Conservation (phyloP, 53 echinoderm and acorn worm genomes). For the Mesocentrotus franciscanus region DNA sequence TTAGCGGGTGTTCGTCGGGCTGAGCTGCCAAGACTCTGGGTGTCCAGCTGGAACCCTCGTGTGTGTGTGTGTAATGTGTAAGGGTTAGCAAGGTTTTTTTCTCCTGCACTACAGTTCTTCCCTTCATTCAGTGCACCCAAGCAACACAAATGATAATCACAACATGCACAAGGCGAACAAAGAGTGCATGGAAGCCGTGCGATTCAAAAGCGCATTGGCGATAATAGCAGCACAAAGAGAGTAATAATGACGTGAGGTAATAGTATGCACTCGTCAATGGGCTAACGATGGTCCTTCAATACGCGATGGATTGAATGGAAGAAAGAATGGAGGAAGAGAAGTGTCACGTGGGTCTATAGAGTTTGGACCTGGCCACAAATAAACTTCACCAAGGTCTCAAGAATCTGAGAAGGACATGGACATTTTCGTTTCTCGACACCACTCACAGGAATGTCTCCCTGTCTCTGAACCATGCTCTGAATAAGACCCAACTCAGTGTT, state of each 20-base stretch:
- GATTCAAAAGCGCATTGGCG: constrained; percentile 64
- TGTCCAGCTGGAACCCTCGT: not conserved
- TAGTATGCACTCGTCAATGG: not conserved
- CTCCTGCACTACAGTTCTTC: not conserved
- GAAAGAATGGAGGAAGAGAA: constrained; percentile 1
- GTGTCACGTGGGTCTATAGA: not conserved
- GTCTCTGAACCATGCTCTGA: not conserved
- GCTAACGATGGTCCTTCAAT: constrained; percentile 6
- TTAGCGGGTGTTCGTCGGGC: constrained; percentile 56
- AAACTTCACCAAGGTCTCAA: constrained; percentile 41
- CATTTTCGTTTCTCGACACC: not conserved
- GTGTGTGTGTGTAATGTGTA: constrained; percentile 21
- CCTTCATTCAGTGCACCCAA: constrained; percentile 38
- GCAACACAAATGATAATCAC: constrained; percentile 69
- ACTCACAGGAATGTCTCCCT: not conserved
- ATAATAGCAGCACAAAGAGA: constrained; percentile 66
- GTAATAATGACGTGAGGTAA: constrained; percentile 67
- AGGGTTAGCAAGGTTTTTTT: not conserved
- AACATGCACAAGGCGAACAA: constrained; percentile 59
- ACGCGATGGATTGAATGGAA: not conserved
- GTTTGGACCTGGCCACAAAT: constrained; percentile 37
- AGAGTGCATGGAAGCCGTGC: constrained; percentile 49
- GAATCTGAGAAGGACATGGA: not conserved
- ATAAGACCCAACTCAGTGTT: not conserved
- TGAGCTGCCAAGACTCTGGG: not conserved